Evolutionary conservation across 1,140 invertebrate genomes (phyloP).

Genomic region (Asobara japonica): DNA sequence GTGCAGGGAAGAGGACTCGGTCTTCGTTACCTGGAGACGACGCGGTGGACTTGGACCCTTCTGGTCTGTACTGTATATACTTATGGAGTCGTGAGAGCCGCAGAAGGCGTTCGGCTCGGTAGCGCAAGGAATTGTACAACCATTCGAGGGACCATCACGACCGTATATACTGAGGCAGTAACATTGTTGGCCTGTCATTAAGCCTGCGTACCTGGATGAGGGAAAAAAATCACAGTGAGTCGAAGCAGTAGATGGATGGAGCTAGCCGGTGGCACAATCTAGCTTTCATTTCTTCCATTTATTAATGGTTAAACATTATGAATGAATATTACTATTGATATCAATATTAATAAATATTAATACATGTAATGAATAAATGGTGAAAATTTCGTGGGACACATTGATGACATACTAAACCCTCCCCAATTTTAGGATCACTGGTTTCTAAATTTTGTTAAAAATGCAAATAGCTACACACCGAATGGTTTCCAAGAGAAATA

Average conservation of each 20-base stretch:
- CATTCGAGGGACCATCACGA: slow-evolving; percentile 50
- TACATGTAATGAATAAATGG: too few species aligned
- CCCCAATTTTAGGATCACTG: too few species aligned
- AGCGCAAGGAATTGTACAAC: slow-evolving; percentile 57
- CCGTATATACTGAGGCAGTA: slow-evolving; percentile 63
- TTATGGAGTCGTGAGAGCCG: slow-evolving; percentile 61
- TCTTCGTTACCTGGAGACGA: slow-evolving; percentile 38
- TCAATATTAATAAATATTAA: too few species aligned
- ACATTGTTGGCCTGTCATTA: slow-evolving; percentile 61
- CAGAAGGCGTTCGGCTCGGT: slow-evolving; percentile 53
- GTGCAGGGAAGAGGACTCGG: slow-evolving; percentile 38
- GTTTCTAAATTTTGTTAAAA: too few species aligned
- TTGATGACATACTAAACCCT: too few species aligned
- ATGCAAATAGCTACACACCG: too few species aligned
- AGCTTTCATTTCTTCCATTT: neutral
- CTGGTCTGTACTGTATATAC: slow-evolving; percentile 65
- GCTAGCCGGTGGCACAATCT: neutral
- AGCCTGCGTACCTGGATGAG: slow-evolving; percentile 59
- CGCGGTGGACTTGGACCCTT: slow-evolving; percentile 61
- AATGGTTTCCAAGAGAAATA: too few species aligned
- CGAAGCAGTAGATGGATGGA: neutral
- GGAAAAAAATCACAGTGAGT: neutral
- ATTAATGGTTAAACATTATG: too few species aligned
- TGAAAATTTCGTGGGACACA: too few species aligned
- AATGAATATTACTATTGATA: too few species aligned